A percentile compares a stretch with the other conserved stretches of the same genome.
phyloP scores from a whole-genome alignment of 2,797 vertebrate genomes.

The Silurus aristotelis region DNA sequence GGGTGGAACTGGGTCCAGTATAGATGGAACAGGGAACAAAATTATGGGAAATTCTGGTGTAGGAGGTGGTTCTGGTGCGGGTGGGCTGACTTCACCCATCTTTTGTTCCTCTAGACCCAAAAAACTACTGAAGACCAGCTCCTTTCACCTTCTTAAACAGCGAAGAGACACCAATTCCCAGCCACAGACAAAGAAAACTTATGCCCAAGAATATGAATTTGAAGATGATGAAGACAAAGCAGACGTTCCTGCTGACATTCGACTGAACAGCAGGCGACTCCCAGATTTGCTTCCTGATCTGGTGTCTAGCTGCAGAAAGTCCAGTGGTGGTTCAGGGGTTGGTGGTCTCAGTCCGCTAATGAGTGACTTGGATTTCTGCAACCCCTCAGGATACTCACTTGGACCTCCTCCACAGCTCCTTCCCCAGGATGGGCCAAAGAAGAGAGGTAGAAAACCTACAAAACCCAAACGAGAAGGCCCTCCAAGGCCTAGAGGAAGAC shows the following conservation, averaged over 20 bases:
- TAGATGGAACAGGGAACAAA: slow-evolving; percentile 69
- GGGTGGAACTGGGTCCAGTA: slow-evolving; percentile 60
- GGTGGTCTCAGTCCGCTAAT: slow-evolving; percentile 80
- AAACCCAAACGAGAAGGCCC: slow-evolving; percentile 91
- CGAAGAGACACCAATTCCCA: slow-evolving; percentile 75
- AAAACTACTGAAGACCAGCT: slow-evolving; percentile 89
- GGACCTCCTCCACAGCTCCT: slow-evolving; percentile 69
- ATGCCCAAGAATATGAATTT: slow-evolving; percentile 91
- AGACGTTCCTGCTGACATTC: slow-evolving; percentile 86
- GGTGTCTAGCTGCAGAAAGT: slow-evolving; percentile 87
- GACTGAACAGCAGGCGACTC: slow-evolving; percentile 85
- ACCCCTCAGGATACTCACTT: slow-evolving; percentile 67
- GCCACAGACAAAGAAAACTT: slow-evolving; percentile 80
- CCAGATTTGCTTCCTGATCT: slow-evolving; percentile 84
- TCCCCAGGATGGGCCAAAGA: slow-evolving; percentile 80
- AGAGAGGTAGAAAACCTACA: slow-evolving; percentile 87
- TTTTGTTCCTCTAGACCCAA: slow-evolving; percentile 92
- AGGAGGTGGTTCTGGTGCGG: slow-evolving; percentile 58
- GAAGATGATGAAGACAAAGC: slow-evolving; percentile 90
- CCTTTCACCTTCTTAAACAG: slow-evolving; percentile 88
- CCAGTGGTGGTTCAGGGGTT: slow-evolving; percentile 61
- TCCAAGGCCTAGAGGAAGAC: slow-evolving; percentile 84
- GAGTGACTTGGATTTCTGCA: slow-evolving; percentile 86
- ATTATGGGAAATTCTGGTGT: slow-evolving; percentile 66
- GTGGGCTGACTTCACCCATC: slow-evolving; percentile 80